These are phyloP conservation scores for Icerya purchasi DNA, from an alignment of 2,888 invertebrate species.

Conservation along the genomic window DNA sequence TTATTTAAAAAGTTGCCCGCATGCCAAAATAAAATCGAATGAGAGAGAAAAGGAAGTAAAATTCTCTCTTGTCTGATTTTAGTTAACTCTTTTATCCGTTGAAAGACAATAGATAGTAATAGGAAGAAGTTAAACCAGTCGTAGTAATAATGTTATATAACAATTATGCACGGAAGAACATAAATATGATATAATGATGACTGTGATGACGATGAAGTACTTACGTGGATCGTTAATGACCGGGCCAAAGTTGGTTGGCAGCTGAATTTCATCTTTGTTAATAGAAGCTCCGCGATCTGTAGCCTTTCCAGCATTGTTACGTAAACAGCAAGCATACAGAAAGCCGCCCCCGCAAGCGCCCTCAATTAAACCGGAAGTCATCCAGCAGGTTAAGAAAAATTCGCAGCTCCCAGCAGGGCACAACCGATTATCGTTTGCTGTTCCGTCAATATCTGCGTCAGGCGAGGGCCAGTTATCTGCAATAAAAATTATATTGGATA, in stretches of 20 bases:
- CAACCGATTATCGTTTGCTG: slow-evolving; percentile 14
- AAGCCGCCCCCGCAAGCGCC: slow-evolving; percentile 58
- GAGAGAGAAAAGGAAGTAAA: too few relatives aligned
- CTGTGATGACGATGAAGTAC: too few relatives aligned
- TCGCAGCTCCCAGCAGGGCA: slow-evolving; percentile 45
- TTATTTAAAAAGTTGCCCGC: too few relatives aligned
- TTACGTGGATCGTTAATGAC: slow-evolving; percentile 60
- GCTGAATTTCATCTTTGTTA: slow-evolving; percentile 23
- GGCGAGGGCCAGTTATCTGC: slow-evolving; percentile 19
- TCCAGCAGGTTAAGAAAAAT: slow-evolving; percentile 80
- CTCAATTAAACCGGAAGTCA: slow-evolving; percentile 66
- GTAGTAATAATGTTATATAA: too few relatives aligned
- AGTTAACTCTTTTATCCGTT: too few relatives aligned
- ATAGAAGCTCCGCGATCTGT: slow-evolving; percentile 19
- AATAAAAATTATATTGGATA: too few relatives aligned
- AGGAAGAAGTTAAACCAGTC: too few relatives aligned
- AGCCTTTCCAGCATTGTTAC: slow-evolving; percentile 26
- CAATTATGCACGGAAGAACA: too few relatives aligned
- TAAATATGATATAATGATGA: too few relatives aligned
- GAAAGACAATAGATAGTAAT: too few relatives aligned
- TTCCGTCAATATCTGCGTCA: slow-evolving; percentile 13
- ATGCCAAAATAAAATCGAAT: too few relatives aligned
- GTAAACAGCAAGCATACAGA: slow-evolving; percentile 69
- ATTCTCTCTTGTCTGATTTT: too few relatives aligned
- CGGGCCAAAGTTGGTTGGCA: slow-evolving; percentile 41